These are phyloP conservation scores for Carposina sasakii DNA, from an alignment of 1,140 invertebrate genomes.

Conservation along the genomic window DNA sequence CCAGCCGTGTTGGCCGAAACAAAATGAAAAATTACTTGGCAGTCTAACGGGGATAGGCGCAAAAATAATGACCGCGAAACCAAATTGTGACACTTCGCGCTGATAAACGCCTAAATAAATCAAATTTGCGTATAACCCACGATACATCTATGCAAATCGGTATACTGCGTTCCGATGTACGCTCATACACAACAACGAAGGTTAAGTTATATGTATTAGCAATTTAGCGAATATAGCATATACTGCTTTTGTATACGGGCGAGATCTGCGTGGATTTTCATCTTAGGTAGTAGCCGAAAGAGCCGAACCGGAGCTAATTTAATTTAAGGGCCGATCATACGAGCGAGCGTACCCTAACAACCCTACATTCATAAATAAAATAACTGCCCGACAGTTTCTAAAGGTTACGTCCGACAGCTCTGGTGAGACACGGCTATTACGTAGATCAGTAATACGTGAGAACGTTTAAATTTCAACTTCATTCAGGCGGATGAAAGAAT, in stretches of 20 bases:
- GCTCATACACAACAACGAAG: constrained; percentile 15
- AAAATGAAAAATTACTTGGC: constrained; percentile 13
- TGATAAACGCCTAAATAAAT: constrained; percentile 21
- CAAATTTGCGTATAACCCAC: constrained; percentile 26
- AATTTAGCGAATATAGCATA: no score
- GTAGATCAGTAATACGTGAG: no score
- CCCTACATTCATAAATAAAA: constrained; percentile 37
- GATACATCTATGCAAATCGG: constrained; percentile 36
- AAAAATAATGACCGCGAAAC: constrained; percentile 19
- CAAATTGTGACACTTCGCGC: constrained; percentile 12
- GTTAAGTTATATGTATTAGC: no score
- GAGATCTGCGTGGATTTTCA: no score
- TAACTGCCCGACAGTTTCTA: no score
- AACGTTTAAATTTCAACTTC: no score
- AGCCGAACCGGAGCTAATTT: constrained; percentile 37
- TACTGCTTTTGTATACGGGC: no score
- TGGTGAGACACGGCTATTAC: no score
- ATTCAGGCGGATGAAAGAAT: no score
- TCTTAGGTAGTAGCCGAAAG: not conserved
- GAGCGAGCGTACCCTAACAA: constrained; percentile 23
- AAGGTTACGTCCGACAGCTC: no score
- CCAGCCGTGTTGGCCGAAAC: constrained; percentile 4
- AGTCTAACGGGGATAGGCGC: constrained; percentile 16
- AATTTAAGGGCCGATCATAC: constrained; percentile 39
- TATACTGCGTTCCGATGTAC: constrained; percentile 14